Evolutionary conservation across 2,888 invertebrate genomes (phyloP), one percentile per base, ranked within the genome.

Genomic region (Apotomis capreana): DNA sequence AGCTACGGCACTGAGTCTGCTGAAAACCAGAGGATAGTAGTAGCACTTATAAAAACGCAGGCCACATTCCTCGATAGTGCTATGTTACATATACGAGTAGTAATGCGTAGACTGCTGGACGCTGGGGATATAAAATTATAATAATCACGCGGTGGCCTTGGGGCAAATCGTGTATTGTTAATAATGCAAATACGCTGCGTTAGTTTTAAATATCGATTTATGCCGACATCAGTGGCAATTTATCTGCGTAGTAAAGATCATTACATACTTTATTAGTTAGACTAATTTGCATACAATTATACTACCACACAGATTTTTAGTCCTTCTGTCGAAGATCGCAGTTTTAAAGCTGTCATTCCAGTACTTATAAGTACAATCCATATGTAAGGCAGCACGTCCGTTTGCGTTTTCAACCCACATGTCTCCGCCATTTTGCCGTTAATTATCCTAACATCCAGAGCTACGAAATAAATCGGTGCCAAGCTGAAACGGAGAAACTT

Each of bases 161-260:
- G 37, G 49, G 55, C 46, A 54, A 37, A 65, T 65, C 59, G 59
- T 59, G 49, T 61, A 49, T 65, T 54, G 54, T 70, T 70, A 61
- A 70, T 70, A 67, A 67, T 70, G 60, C 59, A 60, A 49, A 69
- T 69, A 69, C 69, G n/a, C 46, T 26, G 26, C 26, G 1, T 26
- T 26, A 57, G 55, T 40, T 69, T 57, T 37, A 51, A 62, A 69
- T 57, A 49, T 51, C 57, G 15, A 61, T 49, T 44, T 36, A 46
- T 67, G 54, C n/a, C 44, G 64, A 55, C 15, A 64, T 12, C 12
- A 12, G 55, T 4, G 36, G 12, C 46, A 46, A 65, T 57, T 55
- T 65, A 46, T 57, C 15, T 9, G 10, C 49, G 49, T 46, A 46
- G 26, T 62, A 36, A 46, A 51, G 12, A 49, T 49, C 10, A 49